A percentile compares a stretch with the other conserved stretches of the same genome.
Conservation (phyloP, 2,888 invertebrate species). For the Sericinus montela region DNA sequence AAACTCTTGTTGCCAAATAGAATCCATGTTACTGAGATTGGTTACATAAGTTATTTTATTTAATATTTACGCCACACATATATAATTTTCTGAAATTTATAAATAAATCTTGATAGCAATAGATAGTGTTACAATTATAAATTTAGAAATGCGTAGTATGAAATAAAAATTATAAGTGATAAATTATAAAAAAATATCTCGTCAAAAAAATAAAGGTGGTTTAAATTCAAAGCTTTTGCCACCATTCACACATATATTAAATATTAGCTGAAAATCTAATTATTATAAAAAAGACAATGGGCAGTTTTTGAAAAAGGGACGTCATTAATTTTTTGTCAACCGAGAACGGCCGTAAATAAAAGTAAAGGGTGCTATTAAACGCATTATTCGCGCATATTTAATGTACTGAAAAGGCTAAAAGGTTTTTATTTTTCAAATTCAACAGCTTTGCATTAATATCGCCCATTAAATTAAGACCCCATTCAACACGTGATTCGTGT, state of each 20-base stretch:
- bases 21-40: constrained; percentile 65
- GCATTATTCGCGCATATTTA: constrained; percentile 76
- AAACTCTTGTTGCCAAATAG: constrained; percentile 53
- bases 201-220: too few relatives aligned
- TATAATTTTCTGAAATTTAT: constrained; percentile 27
- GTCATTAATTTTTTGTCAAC: constrained; percentile 65
- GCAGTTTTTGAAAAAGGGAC: constrained; percentile 50
- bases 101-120: too few relatives aligned
- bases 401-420: constrained; percentile 74
- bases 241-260: too few relatives aligned
- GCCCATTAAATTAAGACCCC: constrained; percentile 55
- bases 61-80: constrained; percentile 76
- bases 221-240: too few relatives aligned
- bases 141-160: too few relatives aligned
- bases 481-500: constrained; percentile 58
- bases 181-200: too few relatives aligned
- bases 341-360: constrained; percentile 66
- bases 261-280: constrained; percentile 38
- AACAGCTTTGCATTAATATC: constrained; percentile 68
- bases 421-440: constrained; percentile 64
- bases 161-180: too few relatives aligned
- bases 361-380: constrained; percentile 77
- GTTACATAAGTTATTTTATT: constrained; percentile 62
- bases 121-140: too few relatives aligned
- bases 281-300: constrained; percentile 58